phyloP scores from a whole-genome alignment of 2,113 vertebrate species.

The Dunckerocampus dactyliophorus region DNA sequence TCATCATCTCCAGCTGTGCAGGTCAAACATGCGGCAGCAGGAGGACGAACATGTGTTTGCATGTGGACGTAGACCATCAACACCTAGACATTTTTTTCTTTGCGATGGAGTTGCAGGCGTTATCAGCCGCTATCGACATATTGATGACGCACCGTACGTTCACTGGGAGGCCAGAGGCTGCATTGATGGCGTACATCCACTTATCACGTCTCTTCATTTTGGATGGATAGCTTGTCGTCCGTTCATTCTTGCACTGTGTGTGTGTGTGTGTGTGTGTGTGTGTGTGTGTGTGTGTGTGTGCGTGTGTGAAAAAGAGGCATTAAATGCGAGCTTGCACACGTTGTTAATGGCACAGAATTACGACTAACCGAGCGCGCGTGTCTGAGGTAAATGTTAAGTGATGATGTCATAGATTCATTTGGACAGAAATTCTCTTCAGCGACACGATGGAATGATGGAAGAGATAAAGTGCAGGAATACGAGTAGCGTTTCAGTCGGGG shows the following conservation, averaged over 20 bases:
- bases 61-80: conserved; percentile 33
- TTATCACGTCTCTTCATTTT: conserved; percentile 12
- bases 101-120: conserved; percentile 33
- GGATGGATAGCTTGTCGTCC: background rate
- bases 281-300: background rate
- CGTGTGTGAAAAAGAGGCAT: background rate
- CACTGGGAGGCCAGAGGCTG: conserved; percentile 27
- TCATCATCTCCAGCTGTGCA: background rate
- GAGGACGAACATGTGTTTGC: conserved; percentile 13
- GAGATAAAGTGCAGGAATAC: conserved; percentile 13
- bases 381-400: conserved; percentile 41
- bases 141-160: conserved; percentile 51
- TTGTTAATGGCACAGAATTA: conserved; percentile 46
- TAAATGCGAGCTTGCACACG: conserved; percentile 36
- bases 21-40: conserved; percentile 26
- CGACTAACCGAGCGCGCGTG: conserved; percentile 27
- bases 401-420: conserved; percentile 52
- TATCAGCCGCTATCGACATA: conserved; percentile 56
- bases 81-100: conserved; percentile 1
- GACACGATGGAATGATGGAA: conserved; percentile 16
- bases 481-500: conserved; percentile 70
- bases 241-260: background rate
- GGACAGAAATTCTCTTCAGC: conserved; percentile 29
- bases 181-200: conserved; percentile 45
- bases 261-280: background rate